Evolutionary conservation across 2,797 vertebrate species (phyloP), one percentile per base, ranked within the genome.

Genomic region (Threskiornis aethiopicus): DNA sequence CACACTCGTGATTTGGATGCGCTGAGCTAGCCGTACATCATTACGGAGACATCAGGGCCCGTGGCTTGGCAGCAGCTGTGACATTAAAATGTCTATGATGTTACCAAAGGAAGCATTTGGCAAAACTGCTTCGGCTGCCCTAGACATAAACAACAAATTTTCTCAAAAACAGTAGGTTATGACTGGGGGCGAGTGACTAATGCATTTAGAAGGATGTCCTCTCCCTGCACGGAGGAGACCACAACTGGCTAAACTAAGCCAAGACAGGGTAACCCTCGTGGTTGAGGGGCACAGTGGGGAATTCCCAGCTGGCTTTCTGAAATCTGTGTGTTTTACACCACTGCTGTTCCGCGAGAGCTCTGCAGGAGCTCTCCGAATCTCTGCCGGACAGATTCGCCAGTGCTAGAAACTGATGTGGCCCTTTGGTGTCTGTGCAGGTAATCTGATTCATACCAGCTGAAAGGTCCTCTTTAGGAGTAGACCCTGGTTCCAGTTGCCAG

Each of bases 21-120:
- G 0, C 54, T 93, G 52, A 67, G 69, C 57, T 72, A 31, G 59
- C 55, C 4, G 2, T 11, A 14, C 37, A 39, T 89, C 64, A 51
- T 84, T 85, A 57, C 2, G 4, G 52, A 77, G 84, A 51, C 67
- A 13, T 92, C 16, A 67, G 52, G 33, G 47, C 47, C 41, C 0
- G 16, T 57, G 84, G 86, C 67, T 92, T 64, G 80, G 78, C 92
- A 94, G 77, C 64, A 51, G 76, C 65, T 84, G 65, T 39, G 87
- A 76, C 69, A 70, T 84, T 86, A 72, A 85, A 93, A 94, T 51
- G 31, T 84, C 39, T 59, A 88, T 92, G 87, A 87, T 75, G 46
- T 81, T 62, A 92, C 89, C 82, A 84, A 95, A 95, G 65, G 86
- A 97, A 93, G 75, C 64, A 47, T 65, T 92, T 86, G 61, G 69